These are phyloP conservation scores for Morelia viridis DNA, from an alignment of 2,797 vertebrate species.

Conservation along the genomic window DNA sequence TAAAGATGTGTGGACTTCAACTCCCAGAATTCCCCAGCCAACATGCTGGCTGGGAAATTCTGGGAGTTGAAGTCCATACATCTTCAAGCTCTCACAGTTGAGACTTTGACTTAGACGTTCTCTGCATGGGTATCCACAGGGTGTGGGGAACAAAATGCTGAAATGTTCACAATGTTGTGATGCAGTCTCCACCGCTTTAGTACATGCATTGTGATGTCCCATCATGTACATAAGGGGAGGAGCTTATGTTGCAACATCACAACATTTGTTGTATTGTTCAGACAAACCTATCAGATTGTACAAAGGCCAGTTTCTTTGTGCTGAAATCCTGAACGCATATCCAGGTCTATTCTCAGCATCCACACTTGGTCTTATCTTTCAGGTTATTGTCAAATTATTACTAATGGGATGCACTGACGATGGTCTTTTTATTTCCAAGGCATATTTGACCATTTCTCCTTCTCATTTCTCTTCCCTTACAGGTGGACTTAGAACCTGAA, in stretches of 20 bases:
- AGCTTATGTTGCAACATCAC: not conserved
- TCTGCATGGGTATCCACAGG: not conserved
- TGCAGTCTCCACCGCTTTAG: not conserved
- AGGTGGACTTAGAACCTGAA: constrained; percentile 97
- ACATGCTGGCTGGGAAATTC: too few species aligned
- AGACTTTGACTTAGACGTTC: not conserved
- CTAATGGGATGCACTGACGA: accelerated
- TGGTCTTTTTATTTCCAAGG: not conserved
- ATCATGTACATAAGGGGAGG: not conserved
- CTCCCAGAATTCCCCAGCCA: too few species aligned
- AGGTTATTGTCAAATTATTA: not conserved
- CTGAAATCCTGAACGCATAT: not conserved
- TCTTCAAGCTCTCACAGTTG: too few species aligned
- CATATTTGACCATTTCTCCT: not conserved
- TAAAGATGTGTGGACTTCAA: too few species aligned
- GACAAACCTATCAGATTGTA: not conserved
- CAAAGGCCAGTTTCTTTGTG: not conserved
- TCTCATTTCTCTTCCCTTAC: constrained; percentile 52
- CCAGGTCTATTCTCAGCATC: not conserved
- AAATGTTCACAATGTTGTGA: not conserved
- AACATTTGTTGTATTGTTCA: not conserved
- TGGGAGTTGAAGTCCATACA: too few species aligned
- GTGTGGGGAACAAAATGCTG: not conserved
- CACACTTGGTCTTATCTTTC: too few species aligned
- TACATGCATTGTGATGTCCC: not conserved